Evolutionary conservation across 2,113 vertebrate species (phyloP).

Genomic region (Sapajus apella): DNA sequence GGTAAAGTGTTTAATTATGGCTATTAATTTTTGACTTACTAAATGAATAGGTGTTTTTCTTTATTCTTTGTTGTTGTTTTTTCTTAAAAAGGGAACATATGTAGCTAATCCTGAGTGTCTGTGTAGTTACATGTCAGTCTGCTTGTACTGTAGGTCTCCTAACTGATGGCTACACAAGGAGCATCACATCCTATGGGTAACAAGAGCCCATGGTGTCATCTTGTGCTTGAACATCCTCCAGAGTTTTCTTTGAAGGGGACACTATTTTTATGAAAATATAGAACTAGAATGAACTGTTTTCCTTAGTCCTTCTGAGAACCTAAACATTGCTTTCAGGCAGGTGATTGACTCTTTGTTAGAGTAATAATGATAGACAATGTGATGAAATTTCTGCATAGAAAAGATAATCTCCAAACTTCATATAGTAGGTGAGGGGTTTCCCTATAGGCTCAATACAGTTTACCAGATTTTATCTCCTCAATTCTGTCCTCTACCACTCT

Average conservation of each 20-base stretch:
- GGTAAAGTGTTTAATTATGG: not conserved
- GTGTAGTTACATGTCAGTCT: not conserved
- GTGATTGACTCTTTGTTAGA: not conserved
- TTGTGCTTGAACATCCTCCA: not conserved
- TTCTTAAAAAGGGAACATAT: not conserved
- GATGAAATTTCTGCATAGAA: not conserved
- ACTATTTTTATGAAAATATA: not conserved
- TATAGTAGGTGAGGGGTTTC: not conserved
- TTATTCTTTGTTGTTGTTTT: not conserved
- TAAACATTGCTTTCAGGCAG: not conserved
- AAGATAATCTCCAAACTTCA: not conserved
- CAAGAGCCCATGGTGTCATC: not conserved
- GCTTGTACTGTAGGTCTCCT: not conserved
- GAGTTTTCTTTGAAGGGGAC: not conserved
- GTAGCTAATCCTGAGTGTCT: not conserved
- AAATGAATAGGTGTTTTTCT: not conserved
- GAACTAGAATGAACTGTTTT: not conserved
- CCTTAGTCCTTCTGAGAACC: not conserved
- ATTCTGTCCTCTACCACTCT: not conserved
- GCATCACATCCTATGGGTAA: not conserved
- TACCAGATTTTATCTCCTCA: not conserved
- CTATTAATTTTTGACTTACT: not conserved
- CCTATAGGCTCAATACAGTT: not conserved
- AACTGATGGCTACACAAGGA: not conserved
- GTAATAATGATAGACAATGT: not conserved